Evolutionary conservation across 2,888 invertebrate species (phyloP).

Genomic region (Ariolimax columbianus): DNA sequence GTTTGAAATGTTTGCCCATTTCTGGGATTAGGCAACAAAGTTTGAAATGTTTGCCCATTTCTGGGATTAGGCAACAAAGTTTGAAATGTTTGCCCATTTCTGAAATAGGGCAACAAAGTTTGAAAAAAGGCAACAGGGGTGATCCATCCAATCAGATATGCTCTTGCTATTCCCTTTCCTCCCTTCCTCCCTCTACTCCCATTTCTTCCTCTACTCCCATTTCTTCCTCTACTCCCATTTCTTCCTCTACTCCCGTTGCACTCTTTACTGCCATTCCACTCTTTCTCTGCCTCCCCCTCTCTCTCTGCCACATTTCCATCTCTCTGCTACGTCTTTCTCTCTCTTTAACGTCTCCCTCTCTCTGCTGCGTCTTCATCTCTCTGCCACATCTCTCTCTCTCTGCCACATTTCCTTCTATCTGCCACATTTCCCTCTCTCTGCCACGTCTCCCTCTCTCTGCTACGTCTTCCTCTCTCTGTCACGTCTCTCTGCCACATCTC

Average conservation of each 20-base stretch:
- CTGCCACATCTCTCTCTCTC: neutral
- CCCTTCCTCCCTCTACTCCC: no score
- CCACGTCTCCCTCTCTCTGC: neutral
- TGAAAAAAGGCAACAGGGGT: no score
- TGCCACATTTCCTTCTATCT: neutral
- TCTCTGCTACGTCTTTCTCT: neutral
- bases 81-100: no score
- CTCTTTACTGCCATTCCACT: neutral
- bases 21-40: no score
- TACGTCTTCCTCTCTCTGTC: neutral
- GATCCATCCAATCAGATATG: no score
- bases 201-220: no score
- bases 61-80: no score
- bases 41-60: no score
- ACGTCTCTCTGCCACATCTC: neutral
- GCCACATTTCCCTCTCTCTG: neutral
- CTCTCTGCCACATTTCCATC: neutral
- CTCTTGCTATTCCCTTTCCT: neutral
- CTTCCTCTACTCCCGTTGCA: neutral
- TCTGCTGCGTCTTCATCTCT: neutral
- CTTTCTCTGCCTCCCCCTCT: neutral
- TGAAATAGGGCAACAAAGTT: no score
- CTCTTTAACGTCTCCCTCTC: no score
- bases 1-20: no score
- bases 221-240: no score